Evolutionary conservation across 2,888 invertebrate species (phyloP).

Genomic region (Chrysotoxum bicinctum): DNA sequence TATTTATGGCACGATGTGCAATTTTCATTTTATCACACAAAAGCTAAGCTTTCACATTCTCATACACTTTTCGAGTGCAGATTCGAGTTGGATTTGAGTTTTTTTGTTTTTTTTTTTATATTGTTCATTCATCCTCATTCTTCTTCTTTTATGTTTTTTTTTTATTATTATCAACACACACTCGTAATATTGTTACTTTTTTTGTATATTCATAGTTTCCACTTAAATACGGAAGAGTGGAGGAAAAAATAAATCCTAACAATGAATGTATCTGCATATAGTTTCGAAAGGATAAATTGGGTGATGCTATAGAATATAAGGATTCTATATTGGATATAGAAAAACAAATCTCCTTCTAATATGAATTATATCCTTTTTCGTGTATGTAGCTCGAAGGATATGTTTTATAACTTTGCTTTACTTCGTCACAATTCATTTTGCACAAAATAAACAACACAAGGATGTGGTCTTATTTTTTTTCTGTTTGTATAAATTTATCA

Average conservation of each 20-base stretch:
- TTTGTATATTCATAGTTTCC: constrained; percentile 48
- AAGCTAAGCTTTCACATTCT: constrained; percentile 77
- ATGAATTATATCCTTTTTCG: constrained; percentile 42
- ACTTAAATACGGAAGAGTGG: constrained; percentile 36
- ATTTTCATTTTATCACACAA: constrained; percentile 82
- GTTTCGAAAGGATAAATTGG: constrained; percentile 31
- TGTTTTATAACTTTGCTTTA: neutral
- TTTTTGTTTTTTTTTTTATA: constrained; percentile 12
- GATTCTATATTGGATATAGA: neutral
- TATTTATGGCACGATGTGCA: constrained; percentile 81
- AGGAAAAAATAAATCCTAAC: constrained; percentile 25
- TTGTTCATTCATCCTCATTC: constrained; percentile 17
- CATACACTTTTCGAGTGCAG: constrained; percentile 60
- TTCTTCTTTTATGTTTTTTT: neutral
- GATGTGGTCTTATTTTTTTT: neutral
- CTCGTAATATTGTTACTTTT: constrained; percentile 14
- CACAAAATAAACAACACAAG: constrained; percentile 21
- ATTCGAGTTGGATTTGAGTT: constrained; percentile 61
- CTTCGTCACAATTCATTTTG: constrained; percentile 23
- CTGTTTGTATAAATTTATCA: neutral
- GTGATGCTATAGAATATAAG: neutral
- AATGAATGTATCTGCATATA: constrained; percentile 55
- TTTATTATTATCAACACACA: constrained; percentile 24
- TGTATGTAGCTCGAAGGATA: neutral
- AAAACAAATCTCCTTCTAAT: constrained; percentile 44